Evolutionary conservation across 2,113 vertebrate species (phyloP), one percentile per base, ranked within the genome.

Genomic region (Mustelus asterias): DNA sequence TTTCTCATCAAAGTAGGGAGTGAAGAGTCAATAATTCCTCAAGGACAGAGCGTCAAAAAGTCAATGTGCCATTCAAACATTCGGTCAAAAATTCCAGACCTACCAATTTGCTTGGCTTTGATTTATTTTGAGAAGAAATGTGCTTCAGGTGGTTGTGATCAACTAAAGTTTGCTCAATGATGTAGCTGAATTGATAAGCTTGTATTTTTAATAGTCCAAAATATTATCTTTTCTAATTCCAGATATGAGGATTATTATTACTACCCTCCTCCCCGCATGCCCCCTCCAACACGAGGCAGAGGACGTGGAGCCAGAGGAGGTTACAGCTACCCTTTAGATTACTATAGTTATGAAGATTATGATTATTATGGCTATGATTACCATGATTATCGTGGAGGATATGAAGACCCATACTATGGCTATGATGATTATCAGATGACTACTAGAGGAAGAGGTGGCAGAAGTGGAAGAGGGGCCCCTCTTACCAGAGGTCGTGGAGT

Each of bases 221-320:
- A 33, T n/a, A 33, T 90, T 9, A n/a, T 48, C 67, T 72, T 95
- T 76, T 95, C 67, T 85, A 65, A 96, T 96, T 90, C 48, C 97
- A 99, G 99, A 98, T 99, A 99, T 96, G 99, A 99, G 96, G 99
- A 99, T 97, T 99, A 99, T 98, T 99, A 99, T 98, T 99, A 99
- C 98, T 99, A 99, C 58, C 97, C 98, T 96, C 98, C 98, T 96
- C 98, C 99, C 97, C 99, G 99, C 96, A 98, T 99, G 98, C 98
- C 98, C 67, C 98, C 98, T 96, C 99, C 99, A 96, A 96, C 97
- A 96, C 98, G 99, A 97, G 98, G 99, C 96, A 98, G 99, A 97
- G 98, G 98, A 96, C 97, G 99, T 96, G 99, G 99, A 80, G 86
- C 76, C 80, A 97, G 99, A 97, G 98, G 98, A 96, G 98, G 98